Evolutionary conservation across 2,797 vertebrate species (phyloP).

Genomic region (Sphenodon punctatus): DNA sequence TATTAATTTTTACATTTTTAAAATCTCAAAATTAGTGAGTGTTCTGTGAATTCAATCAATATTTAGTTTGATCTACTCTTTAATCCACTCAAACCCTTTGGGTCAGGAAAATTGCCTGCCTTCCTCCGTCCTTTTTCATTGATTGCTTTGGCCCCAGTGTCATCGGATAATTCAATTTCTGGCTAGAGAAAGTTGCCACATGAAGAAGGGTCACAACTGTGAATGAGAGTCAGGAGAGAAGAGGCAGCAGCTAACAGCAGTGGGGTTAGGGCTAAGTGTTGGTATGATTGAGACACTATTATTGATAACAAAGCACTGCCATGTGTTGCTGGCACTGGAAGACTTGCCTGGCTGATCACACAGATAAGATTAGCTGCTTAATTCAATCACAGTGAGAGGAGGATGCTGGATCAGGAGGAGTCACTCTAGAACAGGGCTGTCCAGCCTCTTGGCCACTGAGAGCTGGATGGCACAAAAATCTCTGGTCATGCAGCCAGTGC

Average conservation of each 20-base stretch:
- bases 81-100: neutral
- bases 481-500: no score
- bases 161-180: neutral
- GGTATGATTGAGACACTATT: neutral
- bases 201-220: neutral
- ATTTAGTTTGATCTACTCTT: neutral
- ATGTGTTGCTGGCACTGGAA: neutral
- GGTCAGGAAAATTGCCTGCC: neutral
- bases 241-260: neutral
- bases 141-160: neutral
- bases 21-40: no score
- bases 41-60: neutral
- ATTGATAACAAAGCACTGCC: neutral
- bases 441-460: no score
- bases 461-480: no score
- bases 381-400: neutral
- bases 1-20: neutral
- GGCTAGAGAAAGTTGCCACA: no score
- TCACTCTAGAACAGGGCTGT: no score
- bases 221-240: neutral
- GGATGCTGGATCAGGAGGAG: rapidly evolving
- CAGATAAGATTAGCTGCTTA: rapidly evolving
- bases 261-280: neutral
- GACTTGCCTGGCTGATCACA: neutral
- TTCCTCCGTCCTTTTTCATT: neutral